phyloP scores from a whole-genome alignment of 2,888 invertebrate genomes.

The Synanthedon myopaeformis region DNA sequence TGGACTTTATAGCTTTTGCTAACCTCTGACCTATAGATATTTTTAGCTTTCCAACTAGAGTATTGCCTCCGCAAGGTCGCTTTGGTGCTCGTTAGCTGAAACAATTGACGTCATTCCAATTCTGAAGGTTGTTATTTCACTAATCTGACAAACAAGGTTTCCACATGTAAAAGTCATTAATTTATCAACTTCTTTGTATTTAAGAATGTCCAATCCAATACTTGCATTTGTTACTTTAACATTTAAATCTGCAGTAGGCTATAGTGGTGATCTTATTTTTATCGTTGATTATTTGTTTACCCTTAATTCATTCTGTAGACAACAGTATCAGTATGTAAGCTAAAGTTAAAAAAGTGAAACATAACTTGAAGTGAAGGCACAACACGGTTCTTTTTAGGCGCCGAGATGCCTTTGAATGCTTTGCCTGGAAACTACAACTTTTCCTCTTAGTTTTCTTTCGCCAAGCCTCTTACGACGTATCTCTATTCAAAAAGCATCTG shows the following conservation, averaged over 20 bases:
- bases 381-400: neutral
- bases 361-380: neutral
- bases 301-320: constrained; percentile 1
- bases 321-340: neutral
- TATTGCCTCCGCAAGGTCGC: constrained; percentile 42
- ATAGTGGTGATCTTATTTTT: no score
- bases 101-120: constrained; percentile 59
- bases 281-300: no score
- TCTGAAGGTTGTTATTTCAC: constrained; percentile 45
- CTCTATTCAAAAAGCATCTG: constrained; percentile 21
- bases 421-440: constrained; percentile 13
- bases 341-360: neutral
- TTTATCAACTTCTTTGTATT: constrained; percentile 6
- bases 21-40: constrained; percentile 59
- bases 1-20: neutral
- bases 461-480: constrained; percentile 19
- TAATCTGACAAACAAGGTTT: constrained; percentile 40
- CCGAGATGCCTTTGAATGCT: constrained; percentile 29
- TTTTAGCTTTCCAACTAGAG: constrained; percentile 47
- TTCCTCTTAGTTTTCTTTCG: constrained; percentile 11
- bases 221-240: no score
- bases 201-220: no score
- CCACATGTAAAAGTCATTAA: constrained; percentile 15
- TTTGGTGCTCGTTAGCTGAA: constrained; percentile 53
- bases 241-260: no score